phyloP scores from a whole-genome alignment of 2,113 vertebrate species.

The Phocoena sinus region DNA sequence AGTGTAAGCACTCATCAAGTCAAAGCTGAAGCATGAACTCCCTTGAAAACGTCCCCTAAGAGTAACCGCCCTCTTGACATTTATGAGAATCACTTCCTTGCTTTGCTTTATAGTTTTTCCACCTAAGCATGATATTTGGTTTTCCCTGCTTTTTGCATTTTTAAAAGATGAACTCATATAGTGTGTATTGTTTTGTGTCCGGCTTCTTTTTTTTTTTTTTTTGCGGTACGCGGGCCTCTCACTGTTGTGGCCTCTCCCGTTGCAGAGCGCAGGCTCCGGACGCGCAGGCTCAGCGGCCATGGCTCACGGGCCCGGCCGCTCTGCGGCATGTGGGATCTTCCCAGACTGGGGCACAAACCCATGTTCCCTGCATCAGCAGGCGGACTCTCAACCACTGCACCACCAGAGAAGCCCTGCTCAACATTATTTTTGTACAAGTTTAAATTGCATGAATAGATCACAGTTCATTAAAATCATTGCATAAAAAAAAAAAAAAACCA shows the following conservation, averaged over 20 bases:
- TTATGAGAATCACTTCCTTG: not conserved
- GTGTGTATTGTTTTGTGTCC: not conserved
- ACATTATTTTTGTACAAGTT: not conserved
- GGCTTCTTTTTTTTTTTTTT: no score
- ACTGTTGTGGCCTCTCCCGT: no score
- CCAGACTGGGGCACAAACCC: no score
- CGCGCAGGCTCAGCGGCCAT: no score
- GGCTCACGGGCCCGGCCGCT: no score
- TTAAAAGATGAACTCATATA: not conserved
- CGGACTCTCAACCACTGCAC: no score
- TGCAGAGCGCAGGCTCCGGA: no score
- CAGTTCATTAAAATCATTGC: not conserved
- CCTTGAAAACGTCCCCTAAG: not conserved
- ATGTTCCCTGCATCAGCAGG: no score
- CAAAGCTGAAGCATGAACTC: not conserved
- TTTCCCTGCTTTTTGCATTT: not conserved
- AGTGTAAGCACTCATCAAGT: not conserved
- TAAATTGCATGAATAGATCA: not conserved
- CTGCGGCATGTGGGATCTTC: no score
- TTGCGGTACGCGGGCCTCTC: no score
- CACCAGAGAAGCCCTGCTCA: no score
- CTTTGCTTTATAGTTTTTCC: not conserved
- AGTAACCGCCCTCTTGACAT: not conserved
- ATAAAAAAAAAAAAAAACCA: not conserved
- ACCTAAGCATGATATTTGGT: not conserved